Conservation (phyloP, 2,888 invertebrate species). For the Eilema caniola region DNA sequence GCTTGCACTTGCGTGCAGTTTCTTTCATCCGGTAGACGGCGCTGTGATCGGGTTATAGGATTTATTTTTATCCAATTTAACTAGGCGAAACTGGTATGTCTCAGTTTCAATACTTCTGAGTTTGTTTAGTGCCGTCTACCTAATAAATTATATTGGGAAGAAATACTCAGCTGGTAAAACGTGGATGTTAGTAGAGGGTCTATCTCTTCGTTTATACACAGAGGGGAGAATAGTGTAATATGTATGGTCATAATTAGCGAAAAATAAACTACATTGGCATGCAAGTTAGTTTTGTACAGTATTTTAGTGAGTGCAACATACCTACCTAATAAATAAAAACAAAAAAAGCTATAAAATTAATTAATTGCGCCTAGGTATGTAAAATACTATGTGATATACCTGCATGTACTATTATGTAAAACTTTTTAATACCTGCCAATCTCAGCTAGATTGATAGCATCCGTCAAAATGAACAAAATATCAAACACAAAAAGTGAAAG, state of each 20-base stretch:
- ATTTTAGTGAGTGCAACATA: background rate
- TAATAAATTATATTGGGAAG: too few relatives aligned
- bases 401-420: too few relatives aligned
- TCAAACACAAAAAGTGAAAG: slow-evolving; percentile 57
- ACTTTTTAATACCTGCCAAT: background rate
- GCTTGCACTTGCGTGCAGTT: too few relatives aligned
- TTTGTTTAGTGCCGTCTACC: too few relatives aligned
- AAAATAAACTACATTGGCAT: too few relatives aligned
- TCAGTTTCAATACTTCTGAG: too few relatives aligned
- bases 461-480: background rate
- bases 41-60: background rate
- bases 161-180: background rate
- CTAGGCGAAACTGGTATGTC: too few relatives aligned
- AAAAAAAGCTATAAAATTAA: background rate
- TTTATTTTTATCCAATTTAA: background rate
- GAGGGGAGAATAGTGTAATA: background rate
- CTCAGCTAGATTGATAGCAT: background rate
- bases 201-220: background rate
- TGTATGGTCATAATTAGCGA: background rate
- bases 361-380: background rate
- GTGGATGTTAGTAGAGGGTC: background rate
- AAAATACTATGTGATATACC: too few relatives aligned
- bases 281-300: background rate
- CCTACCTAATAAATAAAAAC: background rate
- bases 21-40: background rate